A percentile compares a stretch with the other conserved stretches of the same genome.
Conservation (phyloP, 1,140 invertebrate genomes). For the Protaetia brevitarsis region DNA sequence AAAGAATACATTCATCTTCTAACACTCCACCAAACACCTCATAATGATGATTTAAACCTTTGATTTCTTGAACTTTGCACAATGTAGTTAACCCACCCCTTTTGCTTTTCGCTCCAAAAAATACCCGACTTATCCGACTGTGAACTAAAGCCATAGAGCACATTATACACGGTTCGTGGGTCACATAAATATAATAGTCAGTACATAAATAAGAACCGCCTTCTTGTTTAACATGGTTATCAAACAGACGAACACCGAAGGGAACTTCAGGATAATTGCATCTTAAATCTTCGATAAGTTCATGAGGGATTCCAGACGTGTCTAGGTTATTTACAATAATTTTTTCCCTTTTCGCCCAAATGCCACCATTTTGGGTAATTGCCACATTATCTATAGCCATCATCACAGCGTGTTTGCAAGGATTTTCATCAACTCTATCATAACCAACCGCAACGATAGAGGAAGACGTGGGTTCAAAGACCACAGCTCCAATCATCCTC, state of each 20-base stretch:
- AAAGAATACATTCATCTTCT: slow-evolving; percentile 32
- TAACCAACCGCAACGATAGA: slow-evolving; percentile 65
- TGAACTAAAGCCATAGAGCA: slow-evolving; percentile 94
- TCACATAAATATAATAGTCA: slow-evolving; percentile 80
- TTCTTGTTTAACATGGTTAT: slow-evolving; percentile 40
- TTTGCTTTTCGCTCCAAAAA: slow-evolving; percentile 62
- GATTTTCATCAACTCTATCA: slow-evolving; percentile 61
- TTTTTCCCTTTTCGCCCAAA: slow-evolving; percentile 52
- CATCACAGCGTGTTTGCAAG: slow-evolving; percentile 83
- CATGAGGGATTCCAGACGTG: slow-evolving; percentile 36
- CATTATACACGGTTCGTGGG: slow-evolving; percentile 87
- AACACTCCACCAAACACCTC: slow-evolving; percentile 61
- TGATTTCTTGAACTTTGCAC: slow-evolving; percentile 72
- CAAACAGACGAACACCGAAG: slow-evolving; percentile 44
- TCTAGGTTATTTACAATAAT: slow-evolving; percentile 14
- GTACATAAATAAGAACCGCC: slow-evolving; percentile 82
- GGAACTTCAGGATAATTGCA: slow-evolving; percentile 34
- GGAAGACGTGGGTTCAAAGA: slow-evolving; percentile 64
- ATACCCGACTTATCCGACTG: slow-evolving; percentile 76
- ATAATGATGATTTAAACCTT: slow-evolving; percentile 88
- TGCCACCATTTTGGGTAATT: slow-evolving; percentile 74
- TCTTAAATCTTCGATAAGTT: slow-evolving; percentile 31
- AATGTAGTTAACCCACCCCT: slow-evolving; percentile 70
- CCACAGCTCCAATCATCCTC: slow-evolving; percentile 53
- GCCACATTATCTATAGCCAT: slow-evolving; percentile 82